A percentile compares a stretch with the other conserved stretches of the same genome.
phyloP scores from a whole-genome alignment of 2,888 invertebrate genomes.

The Anthoptus insignis region DNA sequence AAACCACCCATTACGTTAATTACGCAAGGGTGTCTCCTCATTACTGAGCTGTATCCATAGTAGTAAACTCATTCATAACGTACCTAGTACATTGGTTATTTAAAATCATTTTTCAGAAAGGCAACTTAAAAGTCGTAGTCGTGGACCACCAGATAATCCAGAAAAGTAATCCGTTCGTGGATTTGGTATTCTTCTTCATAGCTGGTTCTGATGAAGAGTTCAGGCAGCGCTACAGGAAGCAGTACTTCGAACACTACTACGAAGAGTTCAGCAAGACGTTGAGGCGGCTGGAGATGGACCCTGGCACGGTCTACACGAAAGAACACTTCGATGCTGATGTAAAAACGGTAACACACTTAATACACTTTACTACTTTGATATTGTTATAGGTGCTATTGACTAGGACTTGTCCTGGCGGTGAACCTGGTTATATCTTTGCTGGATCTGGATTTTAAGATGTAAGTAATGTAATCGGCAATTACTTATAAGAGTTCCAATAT shows the following conservation, averaged over 20 bases:
- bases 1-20: no score
- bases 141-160: constrained; percentile 54
- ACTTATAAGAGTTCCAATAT: no score
- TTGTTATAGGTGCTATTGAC: no score
- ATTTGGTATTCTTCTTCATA: constrained; percentile 57
- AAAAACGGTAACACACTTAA: constrained; percentile 47
- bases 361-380: no score
- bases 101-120: constrained; percentile 55
- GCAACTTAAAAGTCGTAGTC: constrained; percentile 46
- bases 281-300: constrained; percentile 47
- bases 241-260: constrained; percentile 56
- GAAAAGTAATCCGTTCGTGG: constrained; percentile 44
- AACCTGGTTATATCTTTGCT: no score
- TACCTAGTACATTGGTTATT: no score
- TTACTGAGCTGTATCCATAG: no score
- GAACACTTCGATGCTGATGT: constrained; percentile 55
- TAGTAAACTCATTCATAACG: no score
- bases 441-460: no score
- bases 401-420: no score
- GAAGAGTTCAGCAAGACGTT: constrained; percentile 49
- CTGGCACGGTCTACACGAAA: constrained; percentile 51
- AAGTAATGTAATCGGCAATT: no score
- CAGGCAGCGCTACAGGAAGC: constrained; percentile 48
- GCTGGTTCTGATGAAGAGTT: constrained; percentile 56
- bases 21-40: no score